These are phyloP conservation scores for Argentina silus DNA, from an alignment of 2,797 vertebrate species.

Conservation along the genomic window DNA sequence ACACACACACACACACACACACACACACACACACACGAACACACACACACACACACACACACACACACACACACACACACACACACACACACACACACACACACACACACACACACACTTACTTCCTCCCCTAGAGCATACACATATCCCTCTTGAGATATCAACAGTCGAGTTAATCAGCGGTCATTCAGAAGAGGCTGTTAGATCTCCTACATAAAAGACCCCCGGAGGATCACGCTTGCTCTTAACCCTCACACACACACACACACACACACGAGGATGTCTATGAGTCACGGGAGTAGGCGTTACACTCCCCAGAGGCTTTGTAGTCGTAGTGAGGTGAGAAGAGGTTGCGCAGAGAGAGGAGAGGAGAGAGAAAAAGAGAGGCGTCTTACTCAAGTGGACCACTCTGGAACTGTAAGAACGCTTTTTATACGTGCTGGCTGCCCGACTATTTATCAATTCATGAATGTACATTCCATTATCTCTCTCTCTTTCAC, in stretches of 20 bases:
- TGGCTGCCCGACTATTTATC: no score
- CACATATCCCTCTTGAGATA: conserved; percentile 31
- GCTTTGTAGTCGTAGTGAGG: conserved; percentile 42
- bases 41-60: conserved; percentile 12
- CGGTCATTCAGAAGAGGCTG: conserved; percentile 27
- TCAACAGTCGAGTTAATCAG: conserved; percentile 32
- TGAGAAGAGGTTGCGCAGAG: conserved; percentile 11
- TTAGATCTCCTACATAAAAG: conserved; percentile 42
- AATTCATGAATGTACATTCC: no score
- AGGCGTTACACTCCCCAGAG: conserved; percentile 23
- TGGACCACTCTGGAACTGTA: neutral
- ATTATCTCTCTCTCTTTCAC: neutral
- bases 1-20: conserved; percentile 6
- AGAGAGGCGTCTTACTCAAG: neutral
- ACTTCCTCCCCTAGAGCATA: neutral
- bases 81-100: neutral
- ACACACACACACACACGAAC: no score
- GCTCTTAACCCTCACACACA: conserved; percentile 45
- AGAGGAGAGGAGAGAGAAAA: neutral
- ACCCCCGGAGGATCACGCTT: conserved; percentile 21
- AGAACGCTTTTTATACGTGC: no score
- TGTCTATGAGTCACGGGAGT: no score
- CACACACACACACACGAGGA: no score
- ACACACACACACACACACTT: no score
- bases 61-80: conserved; percentile 8